Conservation (phyloP, 2,113 vertebrate species). For the Aldabrachelys gigantea region DNA sequence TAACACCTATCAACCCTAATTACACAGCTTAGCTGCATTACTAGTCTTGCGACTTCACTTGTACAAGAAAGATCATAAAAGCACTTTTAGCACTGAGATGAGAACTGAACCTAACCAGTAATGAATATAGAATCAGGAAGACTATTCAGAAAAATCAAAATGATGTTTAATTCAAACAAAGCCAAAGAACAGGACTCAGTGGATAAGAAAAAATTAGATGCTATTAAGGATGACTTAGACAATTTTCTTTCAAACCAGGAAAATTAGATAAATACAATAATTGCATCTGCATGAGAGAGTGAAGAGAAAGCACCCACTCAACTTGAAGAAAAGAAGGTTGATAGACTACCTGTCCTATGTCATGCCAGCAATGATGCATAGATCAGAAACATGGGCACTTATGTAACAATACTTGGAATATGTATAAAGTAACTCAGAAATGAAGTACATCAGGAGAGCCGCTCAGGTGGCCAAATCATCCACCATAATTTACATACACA, state of each 20-base stretch:
- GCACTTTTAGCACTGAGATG: not conserved
- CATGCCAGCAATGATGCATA: not conserved
- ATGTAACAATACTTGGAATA: slow-evolving; percentile 19
- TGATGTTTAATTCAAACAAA: not conserved
- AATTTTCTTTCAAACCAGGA: slow-evolving; percentile 37
- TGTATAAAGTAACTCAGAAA: not conserved
- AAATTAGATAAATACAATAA: slow-evolving; percentile 50
- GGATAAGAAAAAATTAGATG: not conserved
- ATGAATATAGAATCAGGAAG: not conserved
- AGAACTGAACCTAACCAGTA: not conserved
- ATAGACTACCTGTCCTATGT: slow-evolving; percentile 39
- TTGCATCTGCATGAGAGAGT: slow-evolving; percentile 30
- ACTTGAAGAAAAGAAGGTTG: slow-evolving; percentile 37
- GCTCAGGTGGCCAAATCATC: not conserved
- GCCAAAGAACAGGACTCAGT: not conserved
- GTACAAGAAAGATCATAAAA: not conserved
- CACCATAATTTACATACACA: not conserved
- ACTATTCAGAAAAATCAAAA: not conserved
- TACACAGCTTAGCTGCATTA: not conserved
- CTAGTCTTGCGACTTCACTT: not conserved
- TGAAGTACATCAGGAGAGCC: not conserved
- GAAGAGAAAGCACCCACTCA: slow-evolving; percentile 35
- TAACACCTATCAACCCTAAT: not conserved
- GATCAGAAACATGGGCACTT: slow-evolving; percentile 24
- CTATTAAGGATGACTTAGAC: not conserved